Evolutionary conservation across 2,888 invertebrate species (phyloP).

Genomic region (Apotomis capreana): DNA sequence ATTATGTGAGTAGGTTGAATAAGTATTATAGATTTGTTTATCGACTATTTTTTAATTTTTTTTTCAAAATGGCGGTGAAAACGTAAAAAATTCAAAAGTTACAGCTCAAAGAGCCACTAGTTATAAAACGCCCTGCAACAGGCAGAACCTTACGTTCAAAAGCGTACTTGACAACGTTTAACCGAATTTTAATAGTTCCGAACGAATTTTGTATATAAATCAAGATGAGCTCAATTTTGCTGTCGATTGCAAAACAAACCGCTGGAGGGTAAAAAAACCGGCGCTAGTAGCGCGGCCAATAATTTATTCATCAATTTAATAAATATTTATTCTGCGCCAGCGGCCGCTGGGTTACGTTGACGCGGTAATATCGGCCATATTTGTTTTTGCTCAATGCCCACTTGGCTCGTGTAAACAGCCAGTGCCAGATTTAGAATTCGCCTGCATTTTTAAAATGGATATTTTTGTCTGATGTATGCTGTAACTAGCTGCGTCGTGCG

Average conservation of each 20-base stretch:
- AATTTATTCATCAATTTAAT: constrained; percentile 58
- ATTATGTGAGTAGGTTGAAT: too few relatives aligned
- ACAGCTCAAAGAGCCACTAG: too few relatives aligned
- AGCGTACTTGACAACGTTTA: neutral
- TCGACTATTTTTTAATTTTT: too few relatives aligned
- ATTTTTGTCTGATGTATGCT: neutral
- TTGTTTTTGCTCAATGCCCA: constrained; percentile 35
- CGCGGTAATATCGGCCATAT: constrained; percentile 41
- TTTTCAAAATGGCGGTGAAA: too few relatives aligned
- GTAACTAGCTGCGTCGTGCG: neutral
- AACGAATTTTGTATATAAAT: constrained; percentile 41
- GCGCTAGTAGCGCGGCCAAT: constrained; percentile 49
- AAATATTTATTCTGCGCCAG: constrained; percentile 58
- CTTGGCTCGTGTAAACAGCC: constrained; percentile 20
- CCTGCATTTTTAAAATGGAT: constrained; percentile 1
- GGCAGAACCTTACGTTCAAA: neutral
- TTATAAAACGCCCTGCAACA: too few relatives aligned
- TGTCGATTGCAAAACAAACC: constrained; percentile 57
- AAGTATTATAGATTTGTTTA: too few relatives aligned
- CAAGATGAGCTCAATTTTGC: constrained; percentile 49
- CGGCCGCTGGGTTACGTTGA: constrained; percentile 46
- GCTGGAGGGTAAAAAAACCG: constrained; percentile 50
- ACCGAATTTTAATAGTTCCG: constrained; percentile 31
- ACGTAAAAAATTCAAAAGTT: too few relatives aligned
- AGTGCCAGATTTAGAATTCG: constrained; percentile 19